phyloP scores from a whole-genome alignment of 2,113 vertebrate species.

The Chunga burmeisteri region DNA sequence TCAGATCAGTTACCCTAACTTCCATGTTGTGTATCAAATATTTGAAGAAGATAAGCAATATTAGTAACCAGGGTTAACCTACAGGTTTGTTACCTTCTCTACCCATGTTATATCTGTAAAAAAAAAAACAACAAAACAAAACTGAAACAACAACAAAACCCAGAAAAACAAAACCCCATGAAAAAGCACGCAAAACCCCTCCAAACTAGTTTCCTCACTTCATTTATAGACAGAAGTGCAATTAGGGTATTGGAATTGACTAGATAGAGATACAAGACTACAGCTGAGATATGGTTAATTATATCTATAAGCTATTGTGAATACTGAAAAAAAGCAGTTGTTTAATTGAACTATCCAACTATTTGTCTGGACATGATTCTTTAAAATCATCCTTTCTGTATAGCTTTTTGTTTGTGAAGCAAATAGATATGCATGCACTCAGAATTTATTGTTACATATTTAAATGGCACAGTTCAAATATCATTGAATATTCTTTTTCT shows the following conservation, averaged over 20 bases:
- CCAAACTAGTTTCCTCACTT: neutral
- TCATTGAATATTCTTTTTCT: conserved; percentile 29
- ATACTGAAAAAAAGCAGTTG: neutral
- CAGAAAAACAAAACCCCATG: neutral
- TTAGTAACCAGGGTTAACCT: neutral
- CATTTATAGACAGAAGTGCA: neutral
- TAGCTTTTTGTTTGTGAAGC: neutral
- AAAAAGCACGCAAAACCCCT: fast-evolving
- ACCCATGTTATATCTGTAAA: neutral
- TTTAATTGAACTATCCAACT: neutral
- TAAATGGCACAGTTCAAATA: conserved; percentile 21
- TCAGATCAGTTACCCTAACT: neutral
- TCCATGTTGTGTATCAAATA: neutral
- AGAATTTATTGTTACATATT: neutral
- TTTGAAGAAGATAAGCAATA: neutral
- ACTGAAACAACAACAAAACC: neutral
- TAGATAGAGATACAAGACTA: neutral
- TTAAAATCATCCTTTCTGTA: neutral
- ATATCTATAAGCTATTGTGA: neutral
- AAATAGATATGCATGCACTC: neutral
- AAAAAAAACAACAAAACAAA: neutral
- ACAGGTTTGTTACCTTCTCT: neutral
- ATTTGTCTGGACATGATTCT: neutral
- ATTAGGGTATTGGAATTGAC: neutral
- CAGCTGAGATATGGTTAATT: neutral